These are phyloP conservation scores for Cliona cf. orientalis DNA, from an alignment of 37 sponge, comb jelly and placozoan genomes.

Conservation along the genomic window DNA sequence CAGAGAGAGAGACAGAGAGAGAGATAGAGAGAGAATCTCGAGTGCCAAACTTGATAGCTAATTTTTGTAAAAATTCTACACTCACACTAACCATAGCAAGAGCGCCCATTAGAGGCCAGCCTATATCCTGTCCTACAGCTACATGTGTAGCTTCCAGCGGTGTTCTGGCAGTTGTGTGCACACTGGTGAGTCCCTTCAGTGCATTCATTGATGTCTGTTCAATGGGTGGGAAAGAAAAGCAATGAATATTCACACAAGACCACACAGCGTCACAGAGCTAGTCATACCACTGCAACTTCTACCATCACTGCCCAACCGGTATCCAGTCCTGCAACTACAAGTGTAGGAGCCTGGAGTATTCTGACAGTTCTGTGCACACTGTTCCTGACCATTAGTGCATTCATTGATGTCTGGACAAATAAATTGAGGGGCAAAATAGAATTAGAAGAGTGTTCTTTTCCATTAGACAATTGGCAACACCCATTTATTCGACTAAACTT, in stretches of 20 bases:
- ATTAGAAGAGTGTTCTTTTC: no score
- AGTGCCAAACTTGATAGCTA: not conserved
- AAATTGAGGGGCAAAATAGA: no score
- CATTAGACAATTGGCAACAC: no score
- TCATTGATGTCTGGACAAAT: not conserved
- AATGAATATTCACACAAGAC: not conserved
- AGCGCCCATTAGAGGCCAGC: not conserved
- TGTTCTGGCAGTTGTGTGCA: not conserved
- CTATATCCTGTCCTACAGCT: not conserved
- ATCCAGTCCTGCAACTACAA: conserved; percentile 7
- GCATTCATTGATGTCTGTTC: not conserved
- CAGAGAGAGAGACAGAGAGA: not conserved
- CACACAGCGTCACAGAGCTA: not conserved
- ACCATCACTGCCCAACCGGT: not conserved
- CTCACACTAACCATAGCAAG: not conserved
- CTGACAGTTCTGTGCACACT: not conserved
- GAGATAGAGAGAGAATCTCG: not conserved
- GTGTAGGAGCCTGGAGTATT: conserved; percentile 1
- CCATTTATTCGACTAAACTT: no score
- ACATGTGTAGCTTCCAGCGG: not conserved
- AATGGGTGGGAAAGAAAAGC: not conserved
- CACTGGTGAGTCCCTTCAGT: not conserved
- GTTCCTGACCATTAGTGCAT: not conserved
- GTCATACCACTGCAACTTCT: not conserved
- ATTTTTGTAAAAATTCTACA: not conserved